Evolutionary conservation across 2,797 vertebrate genomes (phyloP).

Genomic region (Furcifer pardalis): DNA sequence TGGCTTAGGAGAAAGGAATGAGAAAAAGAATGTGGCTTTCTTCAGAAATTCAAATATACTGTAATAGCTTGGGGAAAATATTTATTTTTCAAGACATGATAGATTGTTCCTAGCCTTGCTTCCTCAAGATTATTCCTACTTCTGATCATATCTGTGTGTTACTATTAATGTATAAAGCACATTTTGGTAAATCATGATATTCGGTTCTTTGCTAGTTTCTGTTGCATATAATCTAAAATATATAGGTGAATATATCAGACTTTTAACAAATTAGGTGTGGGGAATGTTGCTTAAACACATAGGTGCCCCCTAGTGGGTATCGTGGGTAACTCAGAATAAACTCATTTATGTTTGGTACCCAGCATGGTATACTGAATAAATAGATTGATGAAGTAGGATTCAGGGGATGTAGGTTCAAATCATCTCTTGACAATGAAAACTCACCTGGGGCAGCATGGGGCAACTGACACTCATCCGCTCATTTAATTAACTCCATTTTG

Average conservation of each 20-base stretch:
- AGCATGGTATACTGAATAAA: too few species aligned
- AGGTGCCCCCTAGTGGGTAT: constrained; percentile 75
- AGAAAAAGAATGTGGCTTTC: not conserved
- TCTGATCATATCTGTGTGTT: not conserved
- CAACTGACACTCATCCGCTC: rapidly evolving
- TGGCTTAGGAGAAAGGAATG: not conserved
- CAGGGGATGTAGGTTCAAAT: too few species aligned
- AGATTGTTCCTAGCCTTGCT: not conserved
- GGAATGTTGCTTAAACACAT: constrained; percentile 62
- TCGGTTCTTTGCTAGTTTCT: not conserved
- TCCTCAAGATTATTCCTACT: not conserved
- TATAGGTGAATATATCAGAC: not conserved
- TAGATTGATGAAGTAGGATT: too few species aligned
- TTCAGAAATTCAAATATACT: not conserved
- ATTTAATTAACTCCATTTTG: not conserved
- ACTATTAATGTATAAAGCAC: not conserved
- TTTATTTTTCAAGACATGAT: too few species aligned
- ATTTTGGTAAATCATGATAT: not conserved
- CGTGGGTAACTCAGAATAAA: constrained; percentile 19
- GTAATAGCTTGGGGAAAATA: too few species aligned
- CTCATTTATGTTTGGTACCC: too few species aligned
- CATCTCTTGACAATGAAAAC: too few species aligned
- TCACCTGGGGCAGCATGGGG: too few species aligned
- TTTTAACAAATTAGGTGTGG: rapidly evolving
- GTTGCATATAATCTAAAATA: not conserved